Evolutionary conservation across 2,888 invertebrate genomes (phyloP), one percentile per base, ranked within the genome.

Genomic region (Yponomeuta sedellus): DNA sequence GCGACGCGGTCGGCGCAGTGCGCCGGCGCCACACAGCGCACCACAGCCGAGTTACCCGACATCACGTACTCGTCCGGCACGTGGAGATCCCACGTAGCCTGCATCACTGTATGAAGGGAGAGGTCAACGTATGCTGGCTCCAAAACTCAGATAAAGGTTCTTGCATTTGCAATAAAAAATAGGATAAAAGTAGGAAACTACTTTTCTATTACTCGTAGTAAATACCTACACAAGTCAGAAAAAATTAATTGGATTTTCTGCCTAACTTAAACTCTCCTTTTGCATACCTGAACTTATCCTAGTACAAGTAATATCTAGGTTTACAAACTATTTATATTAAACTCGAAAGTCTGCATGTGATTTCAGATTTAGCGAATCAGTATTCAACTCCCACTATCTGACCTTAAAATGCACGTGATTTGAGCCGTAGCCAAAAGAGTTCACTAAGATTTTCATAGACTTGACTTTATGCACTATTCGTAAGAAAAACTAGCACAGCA

Each of bases 51-150:
- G 86, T 97, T 97, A 66, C 97, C 97, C 67, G 95, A 93, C 88
- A 97, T 96, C 77, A 97, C 97, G 90, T 97, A 97, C 81, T 97
- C 97, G 84, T 98, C 97, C 72, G 96, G 96, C 71, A 98, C 97
- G 87, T 96, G 95, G 64, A 98, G 96, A 73, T 96, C 96, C 92
- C 97, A 98, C 74, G 96, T 95, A 78, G 95, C 95, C 81, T 94
- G 95, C 70, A 97, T 93, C 77, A 96, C 97, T 97, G 93, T 4
- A 92, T 12, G 44, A 67, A 25, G 16, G 3, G 57, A 57, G 1
- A 20, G 19, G 5, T 56, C 10, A 20, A 57, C 57, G n/a, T 10
- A 34, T 8, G 34, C 34, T 34, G 34, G 8, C 6, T n/a, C n/a
- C 34, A 6, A 34, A 34, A 34, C 34, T 34, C 8, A 34, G 34